Evolutionary conservation across 2,888 invertebrate genomes (phyloP), one percentile per base, ranked within the genome.

Genomic region (Stenurella melanura): DNA sequence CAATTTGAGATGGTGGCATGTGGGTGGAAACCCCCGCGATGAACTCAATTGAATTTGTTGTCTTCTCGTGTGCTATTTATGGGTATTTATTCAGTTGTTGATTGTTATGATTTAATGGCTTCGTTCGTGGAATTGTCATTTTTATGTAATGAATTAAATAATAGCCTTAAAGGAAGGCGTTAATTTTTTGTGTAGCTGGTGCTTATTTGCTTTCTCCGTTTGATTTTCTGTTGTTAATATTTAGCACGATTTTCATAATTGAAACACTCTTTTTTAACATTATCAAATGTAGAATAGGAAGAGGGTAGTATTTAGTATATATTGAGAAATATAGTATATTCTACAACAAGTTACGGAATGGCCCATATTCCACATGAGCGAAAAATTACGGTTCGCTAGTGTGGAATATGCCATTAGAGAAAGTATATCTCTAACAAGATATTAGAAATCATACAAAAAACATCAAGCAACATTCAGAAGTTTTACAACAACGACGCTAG

Each of bases 31-130:
- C 69, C 69, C 69, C 69, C 69, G 69, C 69, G 57, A 34, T 30
- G 38, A 58, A 69, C 69, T 57, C 69, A 26, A 30, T 61, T 61
- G 61, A 61, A 30, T 58, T 68, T 30, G 18, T 57, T 69, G 17
- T 69, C 57, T 58, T 69, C 69, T 68, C 26, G 38, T 57, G 57
- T n/a, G 26, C 69, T 69, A 69, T 69, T 69, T 69, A 69, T 69
- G 69, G 69, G 34, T 57, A 38, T 69, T 69, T 69, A 69, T 69
- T 69, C 69, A 57, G 69, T 12, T 42, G 64, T 7, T 64, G 64
- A 64, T 69, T 50, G 15, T 34, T 56, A 69, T 69, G 56, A 69
- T 69, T 69, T 57, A 38, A 57, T 69, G 19, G 38, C 30, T 57
- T 38, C 30, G 69, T 69, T 69, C 69, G 19, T 38, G 57, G 69